Base-by-base conservation (phyloP, 2,888 invertebrate species). In the Marasmarcha lunaedactyla region DNA sequence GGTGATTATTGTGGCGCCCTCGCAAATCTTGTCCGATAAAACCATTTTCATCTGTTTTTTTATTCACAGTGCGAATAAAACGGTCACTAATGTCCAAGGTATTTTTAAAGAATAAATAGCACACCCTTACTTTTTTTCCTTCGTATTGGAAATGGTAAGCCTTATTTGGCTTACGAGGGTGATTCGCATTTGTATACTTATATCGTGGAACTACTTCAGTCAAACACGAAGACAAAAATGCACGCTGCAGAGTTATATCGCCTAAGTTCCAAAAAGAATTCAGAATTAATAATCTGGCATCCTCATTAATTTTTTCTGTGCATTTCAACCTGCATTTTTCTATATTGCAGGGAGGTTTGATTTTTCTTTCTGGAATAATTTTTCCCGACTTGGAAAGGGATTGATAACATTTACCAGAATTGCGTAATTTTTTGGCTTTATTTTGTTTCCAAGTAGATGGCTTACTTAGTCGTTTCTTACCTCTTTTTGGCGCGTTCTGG, bases 1-100 rank as follows among this genome's bases (percentile, higher is more conserved):
- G 41, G 37, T 47, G 48, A 12, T 46, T 44, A 12, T 38, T 15
- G 33, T 49, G 48, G 39, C 43, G 51, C 6, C 50, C 50, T 37
- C 51, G 30, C 13, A 35, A 33, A 35, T 50, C 49, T n/a, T 41
- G 39, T 37, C 38, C 3, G 13, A 45, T 35, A 39, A 43, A 37
- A 25, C 39, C 43, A 36, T 37, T 27, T n/a, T 40, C 39, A 37
- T 44, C 20, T 27, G 37, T 39, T 30, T 48, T 50, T 37, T 36
- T 30, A 14, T 42, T 14, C 7, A 43, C 37, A 12, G 46, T 45
- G 6, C n/a, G 33, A 11, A 48, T 47, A 36, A 43, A 39, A 9
- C 43, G 36, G 15, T 46, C 44, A 7, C 41, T 33, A 26, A 46
- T 36, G 33, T 35, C 41, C 20, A 50, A 37, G 4, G 48, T 48